Conservation (phyloP, 2,888 invertebrate genomes). For the Lepidocyrtinus sp. region DNA sequence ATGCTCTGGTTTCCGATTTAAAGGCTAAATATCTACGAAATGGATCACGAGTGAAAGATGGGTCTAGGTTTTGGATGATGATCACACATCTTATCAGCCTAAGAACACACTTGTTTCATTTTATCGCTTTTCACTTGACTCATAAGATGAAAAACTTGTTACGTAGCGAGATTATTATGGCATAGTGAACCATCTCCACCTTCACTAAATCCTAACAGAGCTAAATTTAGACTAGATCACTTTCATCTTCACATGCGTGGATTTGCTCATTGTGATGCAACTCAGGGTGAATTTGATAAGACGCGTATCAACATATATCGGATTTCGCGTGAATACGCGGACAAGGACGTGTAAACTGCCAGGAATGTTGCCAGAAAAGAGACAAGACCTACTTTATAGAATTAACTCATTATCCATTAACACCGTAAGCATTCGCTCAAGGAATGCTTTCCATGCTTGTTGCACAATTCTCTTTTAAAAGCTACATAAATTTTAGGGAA, state of each 20-base stretch:
- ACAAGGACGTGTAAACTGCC: slow-evolving; percentile 42
- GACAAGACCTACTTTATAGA: slow-evolving; percentile 36
- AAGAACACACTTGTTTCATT: not conserved
- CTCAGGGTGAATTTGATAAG: not conserved
- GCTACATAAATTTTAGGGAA: not conserved
- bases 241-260: slow-evolving; percentile 40
- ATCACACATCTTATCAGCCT: not conserved
- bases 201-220: slow-evolving; percentile 12
- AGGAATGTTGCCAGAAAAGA: slow-evolving; percentile 30
- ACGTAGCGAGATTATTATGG: not conserved
- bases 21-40: slow-evolving; percentile 8
- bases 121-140: slow-evolving; percentile 3
- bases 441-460: not conserved
- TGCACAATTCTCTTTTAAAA: no score
- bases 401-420: slow-evolving; percentile 12
- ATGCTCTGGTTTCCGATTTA: not conserved
- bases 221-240: slow-evolving; percentile 48
- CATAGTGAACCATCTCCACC: slow-evolving; percentile 10
- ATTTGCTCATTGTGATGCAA: slow-evolving; percentile 26
- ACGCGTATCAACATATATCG: not conserved
- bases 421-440: no score
- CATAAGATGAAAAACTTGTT: not conserved
- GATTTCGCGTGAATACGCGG: slow-evolving; percentile 8
- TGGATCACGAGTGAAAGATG: slow-evolving; percentile 33
- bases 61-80: slow-evolving; percentile 57